phyloP scores from a whole-genome alignment of 2,888 invertebrate species.

The Brachylomia viminalis region DNA sequence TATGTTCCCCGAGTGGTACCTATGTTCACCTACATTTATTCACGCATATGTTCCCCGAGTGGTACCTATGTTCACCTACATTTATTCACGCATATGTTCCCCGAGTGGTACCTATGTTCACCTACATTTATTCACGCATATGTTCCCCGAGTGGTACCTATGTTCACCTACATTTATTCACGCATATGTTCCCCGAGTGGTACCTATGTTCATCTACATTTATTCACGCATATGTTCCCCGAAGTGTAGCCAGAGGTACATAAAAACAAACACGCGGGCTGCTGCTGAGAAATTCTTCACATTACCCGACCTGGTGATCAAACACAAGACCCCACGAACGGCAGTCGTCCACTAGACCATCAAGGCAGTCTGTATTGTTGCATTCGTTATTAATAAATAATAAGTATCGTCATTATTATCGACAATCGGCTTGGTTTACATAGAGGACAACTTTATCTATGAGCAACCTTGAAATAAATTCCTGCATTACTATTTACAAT shows the following conservation, averaged over 20 bases:
- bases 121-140: too few species aligned
- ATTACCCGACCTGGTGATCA: background rate
- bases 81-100: too few species aligned
- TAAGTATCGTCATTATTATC: constrained; percentile 23
- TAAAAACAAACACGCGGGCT: background rate
- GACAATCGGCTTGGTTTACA: constrained; percentile 45
- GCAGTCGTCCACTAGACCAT: background rate
- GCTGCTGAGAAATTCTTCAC: background rate
- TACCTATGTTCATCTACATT: too few species aligned
- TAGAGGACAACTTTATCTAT: constrained; percentile 49
- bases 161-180: too few species aligned
- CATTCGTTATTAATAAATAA: constrained; percentile 22
- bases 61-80: too few species aligned
- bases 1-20: too few species aligned
- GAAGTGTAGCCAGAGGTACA: background rate
- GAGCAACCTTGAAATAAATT: constrained; percentile 55
- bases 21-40: too few species aligned
- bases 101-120: too few species aligned
- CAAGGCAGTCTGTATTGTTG: background rate
- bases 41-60: too few species aligned
- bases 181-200: too few species aligned
- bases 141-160: too few species aligned
- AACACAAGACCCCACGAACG: background rate
- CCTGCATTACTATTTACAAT: constrained; percentile 27
- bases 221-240: background rate